Evolutionary conservation across 2,797 vertebrate genomes (phyloP).

Genomic region (Anisognathus igniventris): DNA sequence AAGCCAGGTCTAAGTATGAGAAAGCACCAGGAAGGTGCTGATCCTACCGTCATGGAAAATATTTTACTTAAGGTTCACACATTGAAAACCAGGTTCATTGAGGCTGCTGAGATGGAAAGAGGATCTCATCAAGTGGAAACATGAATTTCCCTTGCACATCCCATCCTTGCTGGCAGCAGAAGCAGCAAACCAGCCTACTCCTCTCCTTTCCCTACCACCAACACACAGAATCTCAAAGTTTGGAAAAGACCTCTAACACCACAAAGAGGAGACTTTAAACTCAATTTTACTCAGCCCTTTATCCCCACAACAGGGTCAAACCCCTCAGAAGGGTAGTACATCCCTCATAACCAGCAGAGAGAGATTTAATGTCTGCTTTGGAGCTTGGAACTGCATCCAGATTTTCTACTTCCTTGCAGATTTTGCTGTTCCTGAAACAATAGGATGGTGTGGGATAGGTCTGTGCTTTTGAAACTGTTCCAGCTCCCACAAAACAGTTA

Average conservation of each 20-base stretch:
- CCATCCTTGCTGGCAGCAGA: neutral
- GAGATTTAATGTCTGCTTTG: neutral
- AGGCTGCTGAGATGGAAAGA: neutral
- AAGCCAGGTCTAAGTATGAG: neutral
- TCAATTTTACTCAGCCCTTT: neutral
- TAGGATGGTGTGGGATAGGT: neutral
- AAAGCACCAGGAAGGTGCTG: neutral
- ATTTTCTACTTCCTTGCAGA: neutral
- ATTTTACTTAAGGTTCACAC: neutral
- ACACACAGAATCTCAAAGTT: neutral
- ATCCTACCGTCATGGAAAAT: neutral
- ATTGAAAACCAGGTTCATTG: neutral
- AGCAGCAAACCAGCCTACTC: neutral
- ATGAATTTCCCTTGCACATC: neutral
- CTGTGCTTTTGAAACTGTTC: slow-evolving; percentile 8
- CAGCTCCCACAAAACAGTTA: neutral
- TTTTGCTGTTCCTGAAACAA: neutral
- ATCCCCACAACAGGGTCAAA: neutral
- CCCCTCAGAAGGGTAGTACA: neutral
- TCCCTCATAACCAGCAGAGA: neutral
- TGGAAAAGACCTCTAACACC: neutral
- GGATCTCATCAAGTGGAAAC: neutral
- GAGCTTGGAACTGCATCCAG: neutral
- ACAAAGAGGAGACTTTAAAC: neutral
- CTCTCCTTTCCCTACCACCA: neutral